A percentile compares a stretch with the other conserved stretches of the same genome.
Evolutionary conservation across 2,113 vertebrate genomes (phyloP).

Genomic region (Clinocottus analis): DNA sequence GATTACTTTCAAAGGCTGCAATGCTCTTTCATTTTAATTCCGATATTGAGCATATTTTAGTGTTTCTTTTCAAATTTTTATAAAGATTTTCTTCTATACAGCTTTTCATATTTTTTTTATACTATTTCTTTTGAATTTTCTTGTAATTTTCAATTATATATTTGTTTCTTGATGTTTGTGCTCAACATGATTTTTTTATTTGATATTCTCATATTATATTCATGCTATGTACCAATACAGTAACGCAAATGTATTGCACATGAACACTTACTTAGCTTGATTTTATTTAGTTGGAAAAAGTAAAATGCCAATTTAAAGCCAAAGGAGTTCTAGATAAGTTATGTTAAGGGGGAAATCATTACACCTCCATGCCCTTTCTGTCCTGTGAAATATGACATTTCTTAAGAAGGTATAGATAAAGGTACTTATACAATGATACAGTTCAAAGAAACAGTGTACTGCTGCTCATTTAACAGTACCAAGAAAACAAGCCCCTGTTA

Average conservation of each 20-base stretch:
- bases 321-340: not conserved
- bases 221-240: not conserved
- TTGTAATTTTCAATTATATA: not conserved
- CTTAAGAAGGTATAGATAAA: not conserved
- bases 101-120: no score
- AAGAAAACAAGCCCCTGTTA: slow-evolving; percentile 19
- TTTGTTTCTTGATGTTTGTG: not conserved
- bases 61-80: no score
- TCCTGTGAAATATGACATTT: not conserved
- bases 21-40: no score
- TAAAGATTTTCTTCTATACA: no score
- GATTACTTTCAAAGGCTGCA: no score
- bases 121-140: no score
- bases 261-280: not conserved
- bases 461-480: not conserved
- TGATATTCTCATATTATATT: not conserved
- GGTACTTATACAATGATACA: not conserved
- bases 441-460: slow-evolving; percentile 1
- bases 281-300: not conserved
- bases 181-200: not conserved
- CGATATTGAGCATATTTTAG: no score
- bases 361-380: not conserved
- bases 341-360: no score
- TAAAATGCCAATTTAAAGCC: not conserved
- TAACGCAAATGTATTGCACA: not conserved